Conservation (phyloP, 92 coral and sea anemone species). For the Anthopleura xanthogrammica region DNA sequence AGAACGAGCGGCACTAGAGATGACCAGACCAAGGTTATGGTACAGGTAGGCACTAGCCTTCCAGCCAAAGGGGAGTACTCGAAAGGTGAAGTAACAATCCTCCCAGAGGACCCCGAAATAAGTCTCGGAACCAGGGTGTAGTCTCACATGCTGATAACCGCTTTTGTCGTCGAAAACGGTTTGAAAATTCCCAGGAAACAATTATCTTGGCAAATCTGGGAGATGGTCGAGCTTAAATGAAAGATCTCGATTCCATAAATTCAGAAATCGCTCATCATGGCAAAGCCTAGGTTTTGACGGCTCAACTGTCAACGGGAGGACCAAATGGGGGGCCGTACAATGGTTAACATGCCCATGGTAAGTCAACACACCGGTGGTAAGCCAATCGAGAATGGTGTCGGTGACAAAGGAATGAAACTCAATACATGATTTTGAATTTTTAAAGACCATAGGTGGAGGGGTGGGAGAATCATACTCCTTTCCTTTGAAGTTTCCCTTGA, state of each 20-base stretch:
- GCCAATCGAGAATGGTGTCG: too few species aligned
- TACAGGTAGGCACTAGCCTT: too few species aligned
- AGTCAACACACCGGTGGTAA: too few species aligned
- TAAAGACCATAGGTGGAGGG: neutral
- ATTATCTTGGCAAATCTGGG: conserved; percentile 21
- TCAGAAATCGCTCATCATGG: conserved; percentile 19
- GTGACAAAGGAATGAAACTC: neutral
- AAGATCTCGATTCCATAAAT: conserved; percentile 10
- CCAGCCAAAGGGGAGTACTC: too few species aligned
- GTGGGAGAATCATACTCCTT: neutral
- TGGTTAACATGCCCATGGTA: too few species aligned
- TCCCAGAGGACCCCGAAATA: too few species aligned
- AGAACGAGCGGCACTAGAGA: conserved; percentile 8
- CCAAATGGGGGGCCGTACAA: too few species aligned
- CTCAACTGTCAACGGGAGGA: too few species aligned
- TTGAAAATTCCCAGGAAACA: neutral
- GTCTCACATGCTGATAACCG: too few species aligned
- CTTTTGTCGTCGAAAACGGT: too few species aligned
- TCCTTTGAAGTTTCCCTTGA: neutral
- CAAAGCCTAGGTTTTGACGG: neutral
- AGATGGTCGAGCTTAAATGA: conserved; percentile 23
- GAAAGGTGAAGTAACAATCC: too few species aligned
- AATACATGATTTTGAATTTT: neutral
- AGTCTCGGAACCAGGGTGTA: too few species aligned
- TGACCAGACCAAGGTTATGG: neutral